Base-by-base conservation (phyloP, 2,888 invertebrate genomes). In the Rhamphomyia laevipes region DNA sequence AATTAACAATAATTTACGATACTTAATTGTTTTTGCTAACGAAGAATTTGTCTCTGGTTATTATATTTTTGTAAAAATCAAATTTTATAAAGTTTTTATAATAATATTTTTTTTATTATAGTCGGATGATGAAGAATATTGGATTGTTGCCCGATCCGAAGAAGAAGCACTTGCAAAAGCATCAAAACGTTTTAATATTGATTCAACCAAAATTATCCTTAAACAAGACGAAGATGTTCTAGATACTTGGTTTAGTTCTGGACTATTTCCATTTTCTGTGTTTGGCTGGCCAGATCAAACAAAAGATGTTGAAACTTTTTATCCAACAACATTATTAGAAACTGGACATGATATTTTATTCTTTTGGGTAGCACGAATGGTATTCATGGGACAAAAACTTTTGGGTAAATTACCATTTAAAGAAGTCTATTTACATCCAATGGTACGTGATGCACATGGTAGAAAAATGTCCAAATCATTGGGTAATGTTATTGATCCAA, bases 321-420 rank as follows among this genome's bases (percentile, higher is more conserved):
- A 94, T 74, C 99, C 99, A 0, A 86, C 91, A 0, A 80, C 84
- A 0, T 68, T 99, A 42, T 73, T 99, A 58, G 99, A 99, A 73
- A 97, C 96, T 0, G 96, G 99, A 0, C 93, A 97, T 66, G 99
- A 91, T 62, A 99, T 99, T 61, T 70, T 99, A 43, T 99, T 99
- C 77, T 99, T 99, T 74, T 99, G 99, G 99, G 99, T 99, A 5
- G 97, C 97, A 0, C 77, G 96, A 53, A 99, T 99, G 99, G 97
- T 97, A 1, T 97, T 99, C 81, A 81, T 99, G 60, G 93, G 95
- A 0, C 84, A 86, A 58, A 81, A 89, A 57, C 73, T 99, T n/a
- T 74, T 91, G 48, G 92, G 89, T 2, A 79, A 86, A 67, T 73
- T 97, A 43, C 99, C 99, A 1, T 99, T 99, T 59, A 81, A 84